A percentile compares a stretch with the other conserved stretches of the same genome.
These are phyloP conservation scores for Anthopleura sola DNA, from an alignment of 64 coral and sea anemone species.

Conservation along the genomic window DNA sequence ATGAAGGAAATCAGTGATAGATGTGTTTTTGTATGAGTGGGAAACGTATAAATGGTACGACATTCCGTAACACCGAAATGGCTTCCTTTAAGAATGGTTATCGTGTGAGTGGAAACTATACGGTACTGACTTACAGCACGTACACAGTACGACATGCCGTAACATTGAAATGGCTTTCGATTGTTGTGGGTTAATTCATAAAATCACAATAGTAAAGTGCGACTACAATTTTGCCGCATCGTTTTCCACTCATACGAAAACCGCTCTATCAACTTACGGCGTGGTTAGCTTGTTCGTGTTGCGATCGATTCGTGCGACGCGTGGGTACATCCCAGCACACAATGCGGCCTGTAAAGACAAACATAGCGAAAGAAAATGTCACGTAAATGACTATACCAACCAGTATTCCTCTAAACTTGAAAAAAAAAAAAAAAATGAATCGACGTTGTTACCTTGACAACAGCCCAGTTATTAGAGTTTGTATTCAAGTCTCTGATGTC, in stretches of 20 bases:
- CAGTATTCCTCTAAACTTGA: background rate
- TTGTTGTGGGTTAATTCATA: no score
- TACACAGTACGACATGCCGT: no score
- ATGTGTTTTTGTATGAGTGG: background rate
- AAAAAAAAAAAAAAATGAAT: background rate
- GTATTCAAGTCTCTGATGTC: slow-evolving; percentile 93
- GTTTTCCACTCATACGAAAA: background rate
- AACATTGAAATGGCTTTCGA: no score
- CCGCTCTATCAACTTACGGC: slow-evolving; percentile 45
- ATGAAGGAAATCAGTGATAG: background rate
- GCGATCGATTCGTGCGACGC: slow-evolving; percentile 79
- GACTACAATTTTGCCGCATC: no score
- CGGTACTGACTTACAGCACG: no score
- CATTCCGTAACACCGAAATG: no score
- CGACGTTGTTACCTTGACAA: slow-evolving; percentile 75
- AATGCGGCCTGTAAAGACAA: slow-evolving; percentile 64
- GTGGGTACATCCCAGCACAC: slow-evolving; percentile 92
- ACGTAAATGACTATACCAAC: background rate
- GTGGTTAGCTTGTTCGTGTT: slow-evolving; percentile 69
- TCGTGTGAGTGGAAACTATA: no score
- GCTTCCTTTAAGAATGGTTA: no score
- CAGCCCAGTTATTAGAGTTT: slow-evolving; percentile 93
- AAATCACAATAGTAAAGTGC: no score
- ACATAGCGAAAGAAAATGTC: background rate
- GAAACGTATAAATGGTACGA: background rate